Evolutionary conservation across 2,888 invertebrate species (phyloP).

Genomic region (Sarcophaga subvicina): DNA sequence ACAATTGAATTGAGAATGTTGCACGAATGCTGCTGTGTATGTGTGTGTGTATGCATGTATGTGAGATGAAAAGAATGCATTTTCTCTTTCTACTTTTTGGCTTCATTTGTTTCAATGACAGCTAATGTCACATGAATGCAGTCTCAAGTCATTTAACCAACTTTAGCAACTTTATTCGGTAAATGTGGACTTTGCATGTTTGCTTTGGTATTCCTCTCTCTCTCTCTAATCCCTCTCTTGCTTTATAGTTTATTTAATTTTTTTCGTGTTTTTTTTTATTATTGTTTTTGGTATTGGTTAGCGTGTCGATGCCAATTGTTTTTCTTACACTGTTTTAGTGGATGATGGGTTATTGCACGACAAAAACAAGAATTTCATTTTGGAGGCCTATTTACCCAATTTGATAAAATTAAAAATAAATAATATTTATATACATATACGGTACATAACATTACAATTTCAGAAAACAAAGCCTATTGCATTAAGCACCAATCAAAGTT

Average conservation of each 20-base stretch:
- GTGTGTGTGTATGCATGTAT: conserved; percentile 16
- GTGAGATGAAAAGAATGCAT: conserved; percentile 54
- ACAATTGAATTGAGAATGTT: conserved; percentile 38
- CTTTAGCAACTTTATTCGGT: conserved; percentile 68
- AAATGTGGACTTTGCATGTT: conserved; percentile 69
- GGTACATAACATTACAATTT: too few relatives aligned
- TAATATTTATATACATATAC: too few relatives aligned
- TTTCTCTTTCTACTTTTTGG: conserved; percentile 66
- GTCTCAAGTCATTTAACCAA: conserved; percentile 65
- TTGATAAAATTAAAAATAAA: too few relatives aligned
- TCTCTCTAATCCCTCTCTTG: conserved; percentile 4
- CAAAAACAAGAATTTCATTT: too few relatives aligned
- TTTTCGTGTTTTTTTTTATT: conserved; percentile 30
- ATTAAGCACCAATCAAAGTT: too few relatives aligned
- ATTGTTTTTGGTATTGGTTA: conserved; percentile 45
- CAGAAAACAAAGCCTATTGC: too few relatives aligned
- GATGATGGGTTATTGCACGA: too few relatives aligned
- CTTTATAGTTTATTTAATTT: conserved; percentile 6
- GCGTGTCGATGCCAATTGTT: conserved; percentile 68
- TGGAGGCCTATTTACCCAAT: too few relatives aligned
- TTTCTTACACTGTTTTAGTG: conserved; percentile 48
- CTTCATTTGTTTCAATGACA: conserved; percentile 66
- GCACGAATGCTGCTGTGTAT: conserved; percentile 16
- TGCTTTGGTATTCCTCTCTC: conserved; percentile 17
- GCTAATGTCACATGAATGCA: conserved; percentile 69